These are phyloP conservation scores for Numenius arquata DNA, from an alignment of 2,113 vertebrate species.

Conservation along the genomic window DNA sequence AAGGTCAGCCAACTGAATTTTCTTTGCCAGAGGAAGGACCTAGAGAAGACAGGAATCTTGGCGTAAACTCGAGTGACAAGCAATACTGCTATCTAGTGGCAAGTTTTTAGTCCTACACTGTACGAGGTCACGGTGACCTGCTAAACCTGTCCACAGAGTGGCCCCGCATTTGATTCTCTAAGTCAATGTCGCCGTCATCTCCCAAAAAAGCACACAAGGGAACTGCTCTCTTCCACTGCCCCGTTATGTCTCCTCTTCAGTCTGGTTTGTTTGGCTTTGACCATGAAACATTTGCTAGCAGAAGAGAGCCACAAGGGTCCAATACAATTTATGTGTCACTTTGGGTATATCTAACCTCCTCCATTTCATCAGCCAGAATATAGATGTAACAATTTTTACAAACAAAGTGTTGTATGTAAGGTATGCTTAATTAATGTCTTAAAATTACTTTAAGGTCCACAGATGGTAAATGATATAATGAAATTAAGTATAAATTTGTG, in stretches of 20 bases:
- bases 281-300: not conserved
- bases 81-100: not conserved
- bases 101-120: not conserved
- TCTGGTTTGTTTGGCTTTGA: not conserved
- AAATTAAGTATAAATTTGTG: not conserved
- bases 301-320: not conserved
- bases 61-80: not conserved
- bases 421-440: not conserved
- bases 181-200: rapidly evolving
- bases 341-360: not conserved
- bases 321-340: not conserved
- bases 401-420: not conserved
- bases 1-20: not conserved
- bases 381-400: not conserved
- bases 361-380: not conserved
- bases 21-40: not conserved
- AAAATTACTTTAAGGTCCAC: not conserved
- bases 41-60: not conserved
- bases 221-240: not conserved
- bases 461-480: not conserved
- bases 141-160: not conserved
- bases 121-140: rapidly evolving
- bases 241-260: not conserved
- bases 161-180: rapidly evolving
- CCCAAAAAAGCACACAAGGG: not conserved